These are phyloP conservation scores for Ceyx margarethae DNA, from an alignment of 2,113 vertebrate species.

Conservation along the genomic window DNA sequence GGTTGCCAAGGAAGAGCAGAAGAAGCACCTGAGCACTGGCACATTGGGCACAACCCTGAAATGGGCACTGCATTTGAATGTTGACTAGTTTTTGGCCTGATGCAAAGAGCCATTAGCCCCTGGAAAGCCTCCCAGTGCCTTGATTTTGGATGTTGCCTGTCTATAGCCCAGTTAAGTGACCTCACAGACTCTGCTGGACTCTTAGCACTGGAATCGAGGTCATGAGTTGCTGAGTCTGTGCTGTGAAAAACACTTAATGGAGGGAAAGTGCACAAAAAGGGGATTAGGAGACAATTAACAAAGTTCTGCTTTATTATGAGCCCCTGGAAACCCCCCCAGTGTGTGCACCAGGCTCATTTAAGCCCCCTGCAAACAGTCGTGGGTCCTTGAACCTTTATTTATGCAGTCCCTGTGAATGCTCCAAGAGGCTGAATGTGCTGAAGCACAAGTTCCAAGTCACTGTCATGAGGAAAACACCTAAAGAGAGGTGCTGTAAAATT, in stretches of 20 bases:
- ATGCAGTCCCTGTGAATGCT: rapidly evolving
- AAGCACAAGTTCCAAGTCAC: not conserved
- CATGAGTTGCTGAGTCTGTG: not conserved
- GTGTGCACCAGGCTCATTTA: not conserved
- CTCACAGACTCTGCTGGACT: not conserved
- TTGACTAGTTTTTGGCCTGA: not conserved
- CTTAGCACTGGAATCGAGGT: not conserved
- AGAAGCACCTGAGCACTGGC: rapidly evolving
- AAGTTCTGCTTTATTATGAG: not conserved
- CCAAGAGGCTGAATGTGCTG: not conserved
- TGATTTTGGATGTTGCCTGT: not conserved
- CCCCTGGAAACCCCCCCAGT: not conserved
- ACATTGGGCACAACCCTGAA: rapidly evolving
- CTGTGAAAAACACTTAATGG: not conserved
- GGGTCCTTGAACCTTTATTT: not conserved
- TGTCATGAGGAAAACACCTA: not conserved
- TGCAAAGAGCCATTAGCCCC: not conserved
- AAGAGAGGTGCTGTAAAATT: not conserved
- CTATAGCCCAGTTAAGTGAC: not conserved
- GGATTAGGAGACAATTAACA: not conserved
- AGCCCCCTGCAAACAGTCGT: not conserved
- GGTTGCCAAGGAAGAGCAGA: not conserved
- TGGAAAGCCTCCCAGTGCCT: not conserved
- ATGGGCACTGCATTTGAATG: rapidly evolving
- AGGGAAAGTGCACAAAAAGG: not conserved